Evolutionary conservation across 2,113 vertebrate genomes (phyloP).

Genomic region (Cinclus mexicanus): DNA sequence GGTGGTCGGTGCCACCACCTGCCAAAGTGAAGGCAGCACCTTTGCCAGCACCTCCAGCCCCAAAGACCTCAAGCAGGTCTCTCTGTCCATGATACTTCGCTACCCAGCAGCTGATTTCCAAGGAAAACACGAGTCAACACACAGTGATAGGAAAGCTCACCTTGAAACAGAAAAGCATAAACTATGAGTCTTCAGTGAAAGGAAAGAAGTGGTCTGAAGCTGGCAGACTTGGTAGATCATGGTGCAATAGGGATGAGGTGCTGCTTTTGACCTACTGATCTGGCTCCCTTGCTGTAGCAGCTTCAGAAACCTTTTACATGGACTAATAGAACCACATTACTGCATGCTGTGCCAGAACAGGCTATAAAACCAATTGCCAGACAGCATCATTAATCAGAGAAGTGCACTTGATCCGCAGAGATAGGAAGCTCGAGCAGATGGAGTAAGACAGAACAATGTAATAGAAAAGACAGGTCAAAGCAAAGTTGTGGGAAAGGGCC

Average conservation of each 20-base stretch:
- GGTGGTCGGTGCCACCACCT: neutral
- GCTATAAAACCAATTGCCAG: neutral
- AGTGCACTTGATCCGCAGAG: neutral
- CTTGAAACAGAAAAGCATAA: neutral
- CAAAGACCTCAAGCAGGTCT: too few relatives aligned
- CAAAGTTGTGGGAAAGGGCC: neutral
- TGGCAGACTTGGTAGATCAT: neutral
- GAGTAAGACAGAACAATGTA: neutral
- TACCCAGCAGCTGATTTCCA: neutral
- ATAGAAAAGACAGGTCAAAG: neutral
- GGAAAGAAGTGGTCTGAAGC: neutral
- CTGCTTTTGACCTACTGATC: neutral
- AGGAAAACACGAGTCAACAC: fast-evolving
- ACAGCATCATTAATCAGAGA: neutral
- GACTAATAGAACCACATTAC: neutral
- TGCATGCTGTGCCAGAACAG: neutral
- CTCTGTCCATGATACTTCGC: neutral
- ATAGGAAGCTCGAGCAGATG: neutral
- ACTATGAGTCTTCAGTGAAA: neutral
- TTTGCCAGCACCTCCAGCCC: neutral
- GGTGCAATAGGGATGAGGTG: neutral
- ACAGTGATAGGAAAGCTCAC: neutral
- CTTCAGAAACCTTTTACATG: neutral
- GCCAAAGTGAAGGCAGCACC: neutral
- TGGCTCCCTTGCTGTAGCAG: neutral